Evolutionary conservation across 1,140 invertebrate genomes (phyloP), one percentile per base, ranked within the genome.

Genomic region (Trichonephila clavipes): DNA sequence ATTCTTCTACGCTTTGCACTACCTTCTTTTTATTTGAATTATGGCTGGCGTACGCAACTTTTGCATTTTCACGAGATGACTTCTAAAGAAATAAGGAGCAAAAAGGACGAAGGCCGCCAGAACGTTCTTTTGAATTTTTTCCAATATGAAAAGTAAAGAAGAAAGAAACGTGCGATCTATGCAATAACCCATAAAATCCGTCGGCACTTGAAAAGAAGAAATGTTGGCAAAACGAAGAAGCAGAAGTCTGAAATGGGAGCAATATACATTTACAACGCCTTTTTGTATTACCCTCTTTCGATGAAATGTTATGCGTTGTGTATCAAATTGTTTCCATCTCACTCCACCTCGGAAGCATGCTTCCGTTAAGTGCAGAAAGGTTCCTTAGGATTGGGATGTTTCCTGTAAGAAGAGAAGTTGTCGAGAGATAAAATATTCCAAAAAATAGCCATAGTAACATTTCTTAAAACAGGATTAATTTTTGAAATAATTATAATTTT

Each of bases 161-260:
- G 12, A 2, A 10, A 24, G 24, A 69, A 69, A 24, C 24, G 66
- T 24, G 21, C 66, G n/a, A 69, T n/a, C n/a, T 69, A 24, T 28
- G 66, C 66, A 69, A 69, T 69, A 69, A 69, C n/a, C 66, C 66
- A 69, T 69, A 69, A 69, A 69, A 69, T 28, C n/a, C 14, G n/a
- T 24, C 66, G 24, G 66, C 66, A 69, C 24, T 69, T 12, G 24
- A 14, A 69, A 69, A 28, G 66, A 69, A 69, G 66, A 14, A 3
- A 69, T 10, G 10, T 12, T 8, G 8, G 19, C 21, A 69, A 69
- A 69, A 69, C 14, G 66, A 1, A 21, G 66, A 24, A 24, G 2
- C 66, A 69, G n/a, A 14, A 10, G 66, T 24, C 66, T 24, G 66
- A 14, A 69, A 69, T 69, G 66, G n/a, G 3, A 69, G 66, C 66